Evolutionary conservation across 2,888 invertebrate genomes (phyloP), one percentile per base, ranked within the genome.

Genomic region (Stenolophus ochropezus): DNA sequence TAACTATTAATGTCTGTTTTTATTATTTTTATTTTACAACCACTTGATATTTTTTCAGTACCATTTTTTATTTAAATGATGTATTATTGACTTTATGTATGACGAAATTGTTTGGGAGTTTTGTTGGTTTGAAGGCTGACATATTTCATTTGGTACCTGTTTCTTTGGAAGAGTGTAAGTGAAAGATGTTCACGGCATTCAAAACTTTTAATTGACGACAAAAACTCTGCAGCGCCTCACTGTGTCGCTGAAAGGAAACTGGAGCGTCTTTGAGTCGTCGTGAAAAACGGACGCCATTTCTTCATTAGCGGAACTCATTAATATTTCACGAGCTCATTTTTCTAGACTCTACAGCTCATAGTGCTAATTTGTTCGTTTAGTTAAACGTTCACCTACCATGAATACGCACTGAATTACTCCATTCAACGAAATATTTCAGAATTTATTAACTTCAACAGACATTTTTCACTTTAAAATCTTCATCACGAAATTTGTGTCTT

Each of bases 241-340:
- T 2, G 18, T 33, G 65, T 69, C 11, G 65, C 18, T 69, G 65
- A 69, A 69, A 69, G 65, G 65, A 69, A 69, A 33, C 65, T 33
- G 16, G 65, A 33, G 33, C 33, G 65, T 69, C 65, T 69, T 69
- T 69, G 65, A 69, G 61, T 61, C 18, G 56, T 56, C 56, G 56
- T 61, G 78, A 69, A 78, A 51, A 78, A 79, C 79, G 65, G 23
- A 69, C 49, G 47, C 69, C 51, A 79, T 49, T 79, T 69, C 79
- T 71, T 79, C 79, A 79, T 79, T 79, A 79, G 79, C 21, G n/a
- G 23, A 65, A 78, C 53, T 79, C 79, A 79, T 79, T 79, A 79
- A 65, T 78, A 78, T 78, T 78, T 74, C 49, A 53, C 51, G 25
- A 74, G 53, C 51, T 74, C 33, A 76, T 76, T 74, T 74, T 53